Conservation (phyloP, 1,140 invertebrate species). For the Dysdera silvatica region DNA sequence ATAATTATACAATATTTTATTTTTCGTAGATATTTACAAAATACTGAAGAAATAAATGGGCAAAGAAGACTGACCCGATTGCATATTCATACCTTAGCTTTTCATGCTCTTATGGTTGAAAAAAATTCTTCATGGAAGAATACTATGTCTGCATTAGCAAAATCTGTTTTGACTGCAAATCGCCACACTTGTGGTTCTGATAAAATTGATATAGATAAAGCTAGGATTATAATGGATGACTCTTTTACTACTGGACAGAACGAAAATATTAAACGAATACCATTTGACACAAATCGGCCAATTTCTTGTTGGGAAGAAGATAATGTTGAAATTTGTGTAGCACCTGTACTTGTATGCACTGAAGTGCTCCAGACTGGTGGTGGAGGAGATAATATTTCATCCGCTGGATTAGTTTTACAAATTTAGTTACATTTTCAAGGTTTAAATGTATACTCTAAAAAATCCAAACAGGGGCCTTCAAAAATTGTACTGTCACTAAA, state of each 20-base stretch:
- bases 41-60: conserved; percentile 33
- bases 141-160: conserved; percentile 67
- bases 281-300: conserved; percentile 55
- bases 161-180: conserved; percentile 73
- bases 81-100: conserved; percentile 79
- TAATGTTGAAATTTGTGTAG: conserved; percentile 65
- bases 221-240: conserved; percentile 66
- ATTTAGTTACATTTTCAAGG: conserved; percentile 44
- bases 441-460: no score
- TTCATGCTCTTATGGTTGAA: conserved; percentile 70
- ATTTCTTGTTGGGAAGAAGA: conserved; percentile 75
- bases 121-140: conserved; percentile 64
- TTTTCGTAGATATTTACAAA: conserved; percentile 15
- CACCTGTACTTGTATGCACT: conserved; percentile 76
- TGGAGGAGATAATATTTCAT: conserved; percentile 81
- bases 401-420: conserved; percentile 69
- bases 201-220: conserved; percentile 59
- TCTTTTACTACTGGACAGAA: conserved; percentile 66
- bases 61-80: conserved; percentile 60
- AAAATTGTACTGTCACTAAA: no score
- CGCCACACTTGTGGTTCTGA: conserved; percentile 73
- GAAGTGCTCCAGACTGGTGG: conserved; percentile 72
- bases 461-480: no score
- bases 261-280: conserved; percentile 50
- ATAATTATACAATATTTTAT: conserved; percentile 32